Conservation (phyloP, 1,140 invertebrate species). For the Pogonomyrmex barbatus region DNA sequence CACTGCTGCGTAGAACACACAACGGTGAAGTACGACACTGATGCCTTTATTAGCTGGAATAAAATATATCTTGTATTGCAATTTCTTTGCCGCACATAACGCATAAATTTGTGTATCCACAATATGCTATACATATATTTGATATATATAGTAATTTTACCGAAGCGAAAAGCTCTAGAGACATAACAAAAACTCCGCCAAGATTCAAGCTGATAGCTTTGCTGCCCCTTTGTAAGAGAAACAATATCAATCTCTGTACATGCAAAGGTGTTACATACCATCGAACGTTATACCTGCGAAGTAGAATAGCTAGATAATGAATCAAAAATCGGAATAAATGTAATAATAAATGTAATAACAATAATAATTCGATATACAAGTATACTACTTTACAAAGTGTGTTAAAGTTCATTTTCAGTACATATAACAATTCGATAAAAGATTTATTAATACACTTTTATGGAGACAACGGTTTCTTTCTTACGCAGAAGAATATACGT, state of each 20-base stretch:
- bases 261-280: constrained; percentile 16
- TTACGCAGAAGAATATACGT: not conserved
- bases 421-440: not conserved
- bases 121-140: not conserved
- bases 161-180: not conserved
- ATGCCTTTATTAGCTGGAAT: constrained; percentile 4
- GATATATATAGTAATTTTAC: not conserved
- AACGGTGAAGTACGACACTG: constrained; percentile 1
- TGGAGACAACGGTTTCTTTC: not conserved
- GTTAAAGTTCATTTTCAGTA: not conserved
- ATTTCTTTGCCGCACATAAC: not conserved
- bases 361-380: not conserved
- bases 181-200: not conserved
- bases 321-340: not conserved
- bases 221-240: not conserved
- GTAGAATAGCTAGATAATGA: not conserved
- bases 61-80: not conserved
- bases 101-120: not conserved
- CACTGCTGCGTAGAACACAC: constrained; percentile 2
- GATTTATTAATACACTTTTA: not conserved
- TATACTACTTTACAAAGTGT: not conserved
- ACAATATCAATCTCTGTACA: constrained; percentile 14
- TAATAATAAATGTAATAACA: too few species aligned
- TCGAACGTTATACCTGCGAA: not conserved
- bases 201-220: not conserved